Evolutionary conservation across 2,888 invertebrate species (phyloP), one percentile per base, ranked within the genome.

Genomic region (Phyllotreta cruciferae): DNA sequence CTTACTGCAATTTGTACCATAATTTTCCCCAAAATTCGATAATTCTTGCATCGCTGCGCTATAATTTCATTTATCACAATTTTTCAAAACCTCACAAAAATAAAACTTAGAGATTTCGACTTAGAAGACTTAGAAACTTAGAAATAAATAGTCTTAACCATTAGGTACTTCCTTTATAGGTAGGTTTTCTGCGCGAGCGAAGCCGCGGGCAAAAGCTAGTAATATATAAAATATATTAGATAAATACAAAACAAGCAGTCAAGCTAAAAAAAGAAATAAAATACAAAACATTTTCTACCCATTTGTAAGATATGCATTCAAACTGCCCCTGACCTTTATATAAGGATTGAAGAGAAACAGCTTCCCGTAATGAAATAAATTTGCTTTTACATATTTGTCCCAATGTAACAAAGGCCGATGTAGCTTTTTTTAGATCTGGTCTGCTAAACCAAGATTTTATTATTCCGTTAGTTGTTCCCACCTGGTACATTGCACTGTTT

Each of bases 381-480:
- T n/a, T n/a, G n/a, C n/a, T n/a, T n/a, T n/a, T n/a, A n/a, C n/a
- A n/a, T n/a, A n/a, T n/a, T 38, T 38, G 38, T 38, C 38, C 8
- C 38, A 38, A 38, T 38, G 38, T 38, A 38, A 38, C 38, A 38
- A 6, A 38, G 38, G 38, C 6, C 8, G 6, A 38, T 38, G 8
- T 38, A 38, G 8, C 38, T 38, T 38, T 38, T 7, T 38, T 38
- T 38, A 38, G 38, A 38, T 38, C 8, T 38, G 38, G 6, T 38
- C 38, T 38, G 38, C 38, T 38, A 8, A 38, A 38, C 38, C 38
- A 38, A 38, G 38, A 38, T 38, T 38, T 38, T 38, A 38, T 38
- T 38, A 38, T 38, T 38, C 38, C 38, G 8, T 38, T 38, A 38
- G 38, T 38, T 38, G 38, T 38, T 38, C 38, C 6, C 6, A 38